These are phyloP conservation scores for Meriones unguiculatus DNA, from an alignment of 2,113 vertebrate genomes.

Conservation along the genomic window DNA sequence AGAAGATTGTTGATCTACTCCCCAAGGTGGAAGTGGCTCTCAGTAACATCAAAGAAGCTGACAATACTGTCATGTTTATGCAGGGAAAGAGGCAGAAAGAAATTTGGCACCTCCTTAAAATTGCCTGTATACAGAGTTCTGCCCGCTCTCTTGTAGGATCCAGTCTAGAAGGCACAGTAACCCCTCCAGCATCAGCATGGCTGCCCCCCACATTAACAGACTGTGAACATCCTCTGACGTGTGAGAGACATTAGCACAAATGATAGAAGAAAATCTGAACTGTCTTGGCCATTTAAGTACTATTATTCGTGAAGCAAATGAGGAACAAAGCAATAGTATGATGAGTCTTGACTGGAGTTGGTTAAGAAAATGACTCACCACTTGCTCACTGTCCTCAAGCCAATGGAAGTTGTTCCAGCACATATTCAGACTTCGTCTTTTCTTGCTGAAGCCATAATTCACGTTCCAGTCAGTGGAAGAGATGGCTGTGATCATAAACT, in stretches of 20 bases:
- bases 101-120: conserved; percentile 98
- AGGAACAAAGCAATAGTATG: conserved; percentile 90
- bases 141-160: conserved; percentile 90
- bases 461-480: conserved; percentile 35
- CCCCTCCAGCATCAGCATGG: conserved; percentile 87
- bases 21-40: conserved; percentile 95
- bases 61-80: conserved; percentile 96
- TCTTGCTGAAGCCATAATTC: conserved; percentile 53
- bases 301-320: conserved; percentile 92
- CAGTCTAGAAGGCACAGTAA: conserved; percentile 91
- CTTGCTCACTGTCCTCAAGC: conserved; percentile 19
- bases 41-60: conserved; percentile 95
- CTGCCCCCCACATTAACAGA: conserved; percentile 84
- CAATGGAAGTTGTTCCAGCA: conserved; percentile 35
- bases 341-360: conserved; percentile 96
- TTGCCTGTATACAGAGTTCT: conserved; percentile 96
- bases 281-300: conserved; percentile 94
- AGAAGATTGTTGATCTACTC: conserved; percentile 96
- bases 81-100: conserved; percentile 97
- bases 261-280: conserved; percentile 94
- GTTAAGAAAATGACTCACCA: conserved; percentile 87
- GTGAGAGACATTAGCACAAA: conserved; percentile 88
- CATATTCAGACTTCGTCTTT: conserved; percentile 47
- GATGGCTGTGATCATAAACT: conserved; percentile 44
- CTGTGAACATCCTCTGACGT: conserved; percentile 89